Conservation (phyloP, 2,113 vertebrate species). For the Lota lota region DNA sequence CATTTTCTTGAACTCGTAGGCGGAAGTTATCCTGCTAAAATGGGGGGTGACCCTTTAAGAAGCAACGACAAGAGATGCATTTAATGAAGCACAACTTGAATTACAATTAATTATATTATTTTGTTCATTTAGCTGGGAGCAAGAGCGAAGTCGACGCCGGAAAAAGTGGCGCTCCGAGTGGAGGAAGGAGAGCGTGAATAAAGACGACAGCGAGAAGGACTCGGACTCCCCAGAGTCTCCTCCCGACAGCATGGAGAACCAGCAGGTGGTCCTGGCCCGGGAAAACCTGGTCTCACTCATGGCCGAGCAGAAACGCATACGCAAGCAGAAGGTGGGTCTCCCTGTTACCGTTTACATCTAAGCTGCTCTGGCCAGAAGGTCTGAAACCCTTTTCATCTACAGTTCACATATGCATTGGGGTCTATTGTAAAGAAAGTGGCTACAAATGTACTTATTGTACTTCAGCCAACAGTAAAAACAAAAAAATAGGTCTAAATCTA, state of each 20-base stretch:
- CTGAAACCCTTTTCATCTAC: too few species aligned
- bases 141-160: slow-evolving; percentile 71
- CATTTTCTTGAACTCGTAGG: too few species aligned
- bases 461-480: too few species aligned
- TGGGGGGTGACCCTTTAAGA: too few species aligned
- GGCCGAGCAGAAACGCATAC: slow-evolving; percentile 79
- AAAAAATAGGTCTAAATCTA: too few species aligned
- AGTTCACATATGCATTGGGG: too few species aligned
- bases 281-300: slow-evolving; percentile 78
- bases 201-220: slow-evolving; percentile 85
- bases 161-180: slow-evolving; percentile 80
- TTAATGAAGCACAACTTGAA: background rate
- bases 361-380: background rate
- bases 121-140: slow-evolving; percentile 79
- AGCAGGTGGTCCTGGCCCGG: slow-evolving; percentile 76
- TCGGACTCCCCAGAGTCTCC: slow-evolving; percentile 79
- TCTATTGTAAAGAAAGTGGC: too few species aligned
- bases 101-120: background rate
- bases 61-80: too few species aligned
- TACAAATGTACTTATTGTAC: too few species aligned
- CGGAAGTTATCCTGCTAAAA: too few species aligned
- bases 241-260: slow-evolving; percentile 75
- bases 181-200: slow-evolving; percentile 77
- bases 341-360: background rate
- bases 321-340: slow-evolving; percentile 78